These are phyloP conservation scores for Otolemur crassicaudatus DNA, from an alignment of 2,797 vertebrate genomes.

Conservation along the genomic window DNA sequence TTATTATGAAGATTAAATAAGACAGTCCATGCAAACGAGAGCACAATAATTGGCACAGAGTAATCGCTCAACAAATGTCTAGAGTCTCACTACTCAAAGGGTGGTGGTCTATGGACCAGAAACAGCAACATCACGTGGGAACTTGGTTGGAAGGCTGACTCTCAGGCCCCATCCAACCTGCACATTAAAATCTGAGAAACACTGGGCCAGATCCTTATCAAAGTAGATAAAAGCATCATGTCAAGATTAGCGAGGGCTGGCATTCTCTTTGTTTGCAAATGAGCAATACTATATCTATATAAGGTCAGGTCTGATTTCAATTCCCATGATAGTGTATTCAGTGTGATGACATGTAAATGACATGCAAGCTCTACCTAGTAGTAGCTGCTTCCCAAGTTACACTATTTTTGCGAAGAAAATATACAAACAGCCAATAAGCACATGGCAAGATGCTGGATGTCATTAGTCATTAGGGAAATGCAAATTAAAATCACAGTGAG, in stretches of 20 bases:
- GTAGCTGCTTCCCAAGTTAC: neutral
- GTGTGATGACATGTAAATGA: conserved; percentile 28
- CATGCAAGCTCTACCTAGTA: conserved; percentile 2
- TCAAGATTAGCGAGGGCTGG: neutral
- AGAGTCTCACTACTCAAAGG: neutral
- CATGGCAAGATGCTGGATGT: neutral
- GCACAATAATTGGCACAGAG: neutral
- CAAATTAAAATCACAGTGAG: neutral
- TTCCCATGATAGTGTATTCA: conserved; percentile 42
- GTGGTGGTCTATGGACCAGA: neutral
- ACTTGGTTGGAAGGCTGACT: neutral
- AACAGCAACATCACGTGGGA: neutral
- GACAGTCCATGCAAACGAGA: neutral
- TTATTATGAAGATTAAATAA: conserved; percentile 46
- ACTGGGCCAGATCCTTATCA: neutral
- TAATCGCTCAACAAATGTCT: conserved; percentile 15
- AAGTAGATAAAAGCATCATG: neutral
- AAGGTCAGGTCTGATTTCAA: neutral
- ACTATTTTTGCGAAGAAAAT: conserved; percentile 4
- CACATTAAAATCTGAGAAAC: conserved; percentile 34
- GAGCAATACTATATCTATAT: neutral
- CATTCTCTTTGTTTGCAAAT: conserved; percentile 35
- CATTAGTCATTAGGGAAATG: conserved; percentile 31
- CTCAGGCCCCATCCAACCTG: neutral
- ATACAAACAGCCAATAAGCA: neutral